Evolutionary conservation across 2,888 invertebrate genomes (phyloP).

Genomic region (Syritta pipiens): DNA sequence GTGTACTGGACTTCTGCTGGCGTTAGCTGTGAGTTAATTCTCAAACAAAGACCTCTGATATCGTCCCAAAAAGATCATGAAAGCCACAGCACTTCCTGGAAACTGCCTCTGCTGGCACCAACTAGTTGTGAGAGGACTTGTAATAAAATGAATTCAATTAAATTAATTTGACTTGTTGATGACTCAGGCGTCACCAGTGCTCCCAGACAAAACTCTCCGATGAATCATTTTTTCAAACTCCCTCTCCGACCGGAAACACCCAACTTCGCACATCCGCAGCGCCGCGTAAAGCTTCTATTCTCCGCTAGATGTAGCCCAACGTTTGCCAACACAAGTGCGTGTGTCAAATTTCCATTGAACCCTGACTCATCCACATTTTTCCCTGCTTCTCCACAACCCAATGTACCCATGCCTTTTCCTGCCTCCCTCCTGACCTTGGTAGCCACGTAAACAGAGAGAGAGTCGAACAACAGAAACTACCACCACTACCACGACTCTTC

Average conservation of each 20-base stretch:
- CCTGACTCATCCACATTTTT: slow-evolving; percentile 5
- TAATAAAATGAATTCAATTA: too few species aligned
- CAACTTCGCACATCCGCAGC: background rate
- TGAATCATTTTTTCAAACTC: too few species aligned
- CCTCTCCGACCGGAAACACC: background rate
- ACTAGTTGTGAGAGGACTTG: too few species aligned
- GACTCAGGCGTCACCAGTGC: too few species aligned
- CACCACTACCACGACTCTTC: background rate
- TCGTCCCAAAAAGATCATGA: too few species aligned
- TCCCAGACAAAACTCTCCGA: too few species aligned
- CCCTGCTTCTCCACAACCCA: slow-evolving; percentile 5
- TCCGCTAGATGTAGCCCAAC: slow-evolving; percentile 35
- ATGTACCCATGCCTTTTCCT: slow-evolving; percentile 29
- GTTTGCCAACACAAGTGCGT: background rate
- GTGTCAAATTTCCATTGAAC: background rate
- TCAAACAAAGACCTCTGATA: too few species aligned
- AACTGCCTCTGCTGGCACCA: too few species aligned
- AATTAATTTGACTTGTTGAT: too few species aligned
- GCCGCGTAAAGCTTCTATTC: slow-evolving; percentile 12
- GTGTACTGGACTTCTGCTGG: too few species aligned
- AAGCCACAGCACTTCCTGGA: too few species aligned
- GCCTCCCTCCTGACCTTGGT: slow-evolving; percentile 50
- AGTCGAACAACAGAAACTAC: background rate
- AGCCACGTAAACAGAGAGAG: slow-evolving; percentile 52
- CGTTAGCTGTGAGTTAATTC: too few species aligned